These are phyloP conservation scores for Sipha flava DNA, from an alignment of 1,140 invertebrate species.

Conservation along the genomic window DNA sequence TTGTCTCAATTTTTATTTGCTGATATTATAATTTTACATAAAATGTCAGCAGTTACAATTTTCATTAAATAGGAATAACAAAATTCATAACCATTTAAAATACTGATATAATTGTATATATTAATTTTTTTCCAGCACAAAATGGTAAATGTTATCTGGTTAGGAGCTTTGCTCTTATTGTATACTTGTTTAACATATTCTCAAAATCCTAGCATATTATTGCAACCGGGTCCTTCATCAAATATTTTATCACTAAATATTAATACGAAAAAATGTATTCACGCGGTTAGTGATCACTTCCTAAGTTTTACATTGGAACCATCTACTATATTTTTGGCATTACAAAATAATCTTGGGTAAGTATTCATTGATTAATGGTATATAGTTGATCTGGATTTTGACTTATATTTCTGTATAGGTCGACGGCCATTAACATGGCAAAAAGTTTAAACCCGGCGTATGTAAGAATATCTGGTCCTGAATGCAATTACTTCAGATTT, in stretches of 20 bases:
- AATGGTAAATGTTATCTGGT: neutral
- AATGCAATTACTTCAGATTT: constrained; percentile 14
- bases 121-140: neutral
- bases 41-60: too few species aligned
- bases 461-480: neutral
- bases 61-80: too few species aligned
- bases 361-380: neutral
- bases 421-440: constrained; percentile 20
- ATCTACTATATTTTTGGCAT: neutral
- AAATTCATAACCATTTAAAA: too few species aligned
- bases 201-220: neutral
- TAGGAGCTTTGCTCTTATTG: neutral
- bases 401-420: neutral
- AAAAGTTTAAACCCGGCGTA: constrained; percentile 7
- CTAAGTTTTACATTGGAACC: constrained; percentile 28
- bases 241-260: neutral
- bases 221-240: neutral
- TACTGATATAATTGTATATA: too few species aligned
- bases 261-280: constrained; percentile 24
- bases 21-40: too few species aligned
- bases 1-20: too few species aligned
- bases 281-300: constrained; percentile 24
- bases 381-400: neutral
- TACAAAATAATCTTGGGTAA: neutral
- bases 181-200: neutral